Conservation (phyloP, 2,113 vertebrate species). For the Austrofundulus limnaeus region DNA sequence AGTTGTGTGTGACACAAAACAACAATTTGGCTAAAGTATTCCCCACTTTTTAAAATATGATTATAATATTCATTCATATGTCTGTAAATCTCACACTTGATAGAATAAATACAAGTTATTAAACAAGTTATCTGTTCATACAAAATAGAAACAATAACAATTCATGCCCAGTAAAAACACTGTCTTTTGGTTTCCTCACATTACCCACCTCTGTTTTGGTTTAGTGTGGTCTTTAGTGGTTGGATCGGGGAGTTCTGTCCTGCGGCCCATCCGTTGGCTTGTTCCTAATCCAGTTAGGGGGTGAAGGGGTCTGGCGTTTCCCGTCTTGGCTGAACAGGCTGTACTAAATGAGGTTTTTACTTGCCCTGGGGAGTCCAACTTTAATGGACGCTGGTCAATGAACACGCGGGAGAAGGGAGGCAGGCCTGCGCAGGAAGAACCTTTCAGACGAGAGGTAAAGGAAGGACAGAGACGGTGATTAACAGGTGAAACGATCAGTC, state of each 20-base stretch:
- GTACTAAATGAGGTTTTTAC: constrained; percentile 78
- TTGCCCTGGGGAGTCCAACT: constrained; percentile 76
- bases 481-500: constrained; percentile 59
- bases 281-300: constrained; percentile 79
- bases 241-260: constrained; percentile 74
- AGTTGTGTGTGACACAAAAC: no score
- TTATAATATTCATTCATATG: neutral
- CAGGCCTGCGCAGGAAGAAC: constrained; percentile 33
- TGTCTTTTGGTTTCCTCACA: constrained; percentile 28
- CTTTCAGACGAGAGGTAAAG: constrained; percentile 15
- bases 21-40: no score
- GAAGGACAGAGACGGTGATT: constrained; percentile 51
- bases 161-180: constrained; percentile 42
- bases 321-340: constrained; percentile 76
- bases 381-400: constrained; percentile 79
- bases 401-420: constrained; percentile 59
- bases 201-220: constrained; percentile 45
- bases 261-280: constrained; percentile 77
- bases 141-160: neutral
- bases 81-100: neutral
- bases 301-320: constrained; percentile 76
- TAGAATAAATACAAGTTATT: neutral
- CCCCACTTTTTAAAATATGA: no score
- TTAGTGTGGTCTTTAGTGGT: constrained; percentile 64
- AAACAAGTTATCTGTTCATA: neutral